These are phyloP conservation scores for Bombus sylvicola DNA, from an alignment of 1,140 invertebrate genomes.

Conservation along the genomic window DNA sequence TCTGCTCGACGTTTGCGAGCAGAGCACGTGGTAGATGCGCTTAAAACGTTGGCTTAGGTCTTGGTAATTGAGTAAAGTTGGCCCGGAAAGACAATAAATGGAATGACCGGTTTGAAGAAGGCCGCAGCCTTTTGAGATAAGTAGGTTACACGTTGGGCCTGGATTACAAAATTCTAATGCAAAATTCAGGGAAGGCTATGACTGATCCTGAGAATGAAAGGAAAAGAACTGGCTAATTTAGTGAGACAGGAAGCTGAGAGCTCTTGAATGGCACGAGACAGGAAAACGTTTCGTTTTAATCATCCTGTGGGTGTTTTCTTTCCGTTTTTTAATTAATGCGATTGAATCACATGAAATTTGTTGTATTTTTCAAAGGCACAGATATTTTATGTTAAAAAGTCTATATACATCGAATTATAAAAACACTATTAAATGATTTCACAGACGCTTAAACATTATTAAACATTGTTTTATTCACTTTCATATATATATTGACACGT, in stretches of 20 bases:
- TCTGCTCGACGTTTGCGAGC: not conserved
- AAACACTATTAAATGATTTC: too few species aligned
- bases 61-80: not conserved
- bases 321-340: not conserved
- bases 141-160: slow-evolving; percentile 17
- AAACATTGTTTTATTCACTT: too few species aligned
- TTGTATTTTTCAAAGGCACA: too few species aligned
- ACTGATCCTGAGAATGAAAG: not conserved
- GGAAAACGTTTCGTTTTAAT: not conserved
- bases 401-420: too few species aligned
- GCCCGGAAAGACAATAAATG: slow-evolving; percentile 16
- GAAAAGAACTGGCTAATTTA: not conserved
- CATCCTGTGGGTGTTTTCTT: too few species aligned
- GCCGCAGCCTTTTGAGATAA: slow-evolving; percentile 9
- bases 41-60: slow-evolving; percentile 5
- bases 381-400: too few species aligned
- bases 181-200: slow-evolving; percentile 7
- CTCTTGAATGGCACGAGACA: not conserved
- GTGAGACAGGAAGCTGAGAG: not conserved
- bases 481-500: too few species aligned
- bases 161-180: slow-evolving; percentile 21
- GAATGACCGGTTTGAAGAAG: slow-evolving; percentile 4
- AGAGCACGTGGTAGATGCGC: not conserved
- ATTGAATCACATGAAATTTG: not conserved
- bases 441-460: too few species aligned